Conservation (phyloP, 1,140 invertebrate species). For the Polypedilum vanderplanki region DNA sequence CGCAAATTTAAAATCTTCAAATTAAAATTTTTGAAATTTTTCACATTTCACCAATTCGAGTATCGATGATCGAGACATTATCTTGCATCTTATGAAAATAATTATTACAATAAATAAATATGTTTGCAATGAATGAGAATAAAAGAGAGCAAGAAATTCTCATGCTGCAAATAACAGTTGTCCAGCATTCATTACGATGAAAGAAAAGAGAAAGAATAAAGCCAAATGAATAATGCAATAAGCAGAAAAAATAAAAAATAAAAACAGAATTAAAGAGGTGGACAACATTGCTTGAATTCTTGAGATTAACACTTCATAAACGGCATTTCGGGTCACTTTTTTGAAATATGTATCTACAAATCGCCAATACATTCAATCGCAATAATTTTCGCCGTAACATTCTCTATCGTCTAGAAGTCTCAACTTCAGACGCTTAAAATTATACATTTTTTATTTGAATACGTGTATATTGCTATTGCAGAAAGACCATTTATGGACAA, state of each 20-base stretch:
- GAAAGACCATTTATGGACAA: constrained; percentile 21
- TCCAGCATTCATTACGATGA: too few relatives aligned
- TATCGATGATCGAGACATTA: too few relatives aligned
- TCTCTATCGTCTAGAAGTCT: constrained; percentile 10
- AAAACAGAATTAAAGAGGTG: neutral
- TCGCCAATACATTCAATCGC: neutral
- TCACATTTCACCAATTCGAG: too few relatives aligned
- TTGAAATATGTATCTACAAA: neutral
- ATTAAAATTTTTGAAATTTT: too few relatives aligned
- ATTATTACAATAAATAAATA: too few relatives aligned
- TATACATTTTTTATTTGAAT: neutral
- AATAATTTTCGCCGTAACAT: neutral
- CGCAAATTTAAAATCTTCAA: too few relatives aligned
- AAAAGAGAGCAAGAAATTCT: too few relatives aligned
- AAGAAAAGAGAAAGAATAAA: too few relatives aligned
- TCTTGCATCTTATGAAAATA: too few relatives aligned
- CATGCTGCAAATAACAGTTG: too few relatives aligned
- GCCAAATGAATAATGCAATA: too few relatives aligned
- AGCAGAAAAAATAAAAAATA: neutral
- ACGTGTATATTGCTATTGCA: neutral
- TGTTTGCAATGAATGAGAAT: too few relatives aligned
- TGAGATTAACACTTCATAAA: neutral
- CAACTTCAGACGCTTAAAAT: constrained; percentile 5
- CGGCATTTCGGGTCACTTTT: neutral
- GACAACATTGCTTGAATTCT: neutral